Percentiles rank a stretch among this genome's conserved stretches.
phyloP scores from a whole-genome alignment of 2,113 vertebrate species.

The Mandrillus leucophaeus region DNA sequence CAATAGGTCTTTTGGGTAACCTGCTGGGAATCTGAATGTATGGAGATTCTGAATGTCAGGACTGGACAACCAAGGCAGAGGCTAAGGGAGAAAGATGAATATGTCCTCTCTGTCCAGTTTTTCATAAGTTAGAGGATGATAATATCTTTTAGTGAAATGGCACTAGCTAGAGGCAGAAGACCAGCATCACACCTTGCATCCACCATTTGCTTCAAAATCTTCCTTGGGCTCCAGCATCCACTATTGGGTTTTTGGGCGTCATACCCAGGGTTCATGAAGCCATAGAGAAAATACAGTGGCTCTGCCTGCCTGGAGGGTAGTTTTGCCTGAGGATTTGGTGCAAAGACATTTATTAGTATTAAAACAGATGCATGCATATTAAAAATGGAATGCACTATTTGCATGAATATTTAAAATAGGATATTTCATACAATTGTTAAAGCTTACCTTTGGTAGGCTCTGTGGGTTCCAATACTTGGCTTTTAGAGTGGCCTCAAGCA shows the following conservation, averaged over 20 bases:
- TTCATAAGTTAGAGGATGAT: not conserved
- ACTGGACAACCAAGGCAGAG: not conserved
- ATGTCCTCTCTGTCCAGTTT: not conserved
- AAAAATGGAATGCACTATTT: not conserved
- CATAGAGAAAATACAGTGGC: not conserved
- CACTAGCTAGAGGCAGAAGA: not conserved
- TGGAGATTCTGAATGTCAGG: not conserved
- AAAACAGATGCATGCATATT: not conserved
- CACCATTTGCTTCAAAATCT: not conserved
- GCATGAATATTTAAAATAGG: not conserved
- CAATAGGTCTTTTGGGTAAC: not conserved
- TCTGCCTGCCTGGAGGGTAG: not conserved
- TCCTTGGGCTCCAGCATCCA: not conserved
- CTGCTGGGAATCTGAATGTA: not conserved
- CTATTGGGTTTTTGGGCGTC: not conserved
- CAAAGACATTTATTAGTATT: not conserved
- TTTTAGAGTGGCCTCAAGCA: not conserved
- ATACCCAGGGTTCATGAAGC: not conserved
- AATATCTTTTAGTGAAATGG: not conserved
- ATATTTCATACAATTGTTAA: not conserved
- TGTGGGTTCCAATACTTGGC: not conserved
- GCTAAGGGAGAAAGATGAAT: not conserved
- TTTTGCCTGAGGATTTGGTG: not conserved
- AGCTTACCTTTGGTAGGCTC: not conserved
- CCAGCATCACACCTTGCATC: not conserved